These are phyloP conservation scores for Microplitis mediator DNA, from an alignment of 1,140 invertebrate genomes.

Conservation along the genomic window DNA sequence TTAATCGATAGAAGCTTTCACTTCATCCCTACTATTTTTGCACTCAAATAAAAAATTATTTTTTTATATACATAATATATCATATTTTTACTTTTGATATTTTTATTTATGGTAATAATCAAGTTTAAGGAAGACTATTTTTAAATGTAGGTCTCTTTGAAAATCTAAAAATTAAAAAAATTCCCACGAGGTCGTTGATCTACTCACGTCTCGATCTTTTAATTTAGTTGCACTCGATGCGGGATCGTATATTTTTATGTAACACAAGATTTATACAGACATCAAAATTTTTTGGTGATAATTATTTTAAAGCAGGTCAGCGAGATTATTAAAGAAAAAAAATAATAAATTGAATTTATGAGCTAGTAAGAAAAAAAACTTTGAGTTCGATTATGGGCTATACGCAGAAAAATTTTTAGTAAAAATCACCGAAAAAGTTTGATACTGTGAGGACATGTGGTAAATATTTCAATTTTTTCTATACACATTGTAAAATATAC, in stretches of 20 bases:
- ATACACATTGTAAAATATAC: no score
- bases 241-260: constrained; percentile 30
- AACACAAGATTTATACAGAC: not conserved
- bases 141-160: not conserved
- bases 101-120: no score
- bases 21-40: constrained; percentile 25
- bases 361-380: no score
- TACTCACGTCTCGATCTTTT: constrained; percentile 14
- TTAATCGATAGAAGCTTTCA: constrained; percentile 55
- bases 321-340: not conserved
- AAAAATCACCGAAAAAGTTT: no score
- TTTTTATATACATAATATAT: not conserved
- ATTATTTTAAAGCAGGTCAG: not conserved
- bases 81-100: not conserved
- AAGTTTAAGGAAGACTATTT: no score
- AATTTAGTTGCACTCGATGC: constrained; percentile 34
- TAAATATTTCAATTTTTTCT: no score
- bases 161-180: constrained; percentile 17
- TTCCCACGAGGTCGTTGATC: constrained; percentile 40
- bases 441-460: no score
- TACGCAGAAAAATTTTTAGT: no score
- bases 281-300: not conserved
- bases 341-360: no score
- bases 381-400: no score
- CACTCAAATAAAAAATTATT: constrained; percentile 21